Evolutionary conservation across 2,797 vertebrate genomes (phyloP).

Genomic region (Salmo trutta): DNA sequence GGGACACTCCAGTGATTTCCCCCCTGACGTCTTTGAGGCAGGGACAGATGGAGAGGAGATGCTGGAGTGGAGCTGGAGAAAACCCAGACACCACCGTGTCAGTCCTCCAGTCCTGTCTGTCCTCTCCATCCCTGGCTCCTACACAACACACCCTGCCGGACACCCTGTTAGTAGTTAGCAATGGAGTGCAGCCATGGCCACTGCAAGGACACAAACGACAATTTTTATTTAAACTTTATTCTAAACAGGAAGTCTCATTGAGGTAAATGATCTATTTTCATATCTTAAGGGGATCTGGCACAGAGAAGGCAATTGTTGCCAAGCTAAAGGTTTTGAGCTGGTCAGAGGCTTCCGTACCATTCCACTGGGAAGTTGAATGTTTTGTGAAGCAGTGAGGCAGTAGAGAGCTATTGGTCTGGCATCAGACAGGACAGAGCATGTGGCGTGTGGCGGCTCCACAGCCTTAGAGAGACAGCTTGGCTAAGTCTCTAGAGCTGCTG

Average conservation of each 20-base stretch:
- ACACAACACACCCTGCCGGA: constrained; percentile 59
- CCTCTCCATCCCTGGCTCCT: constrained; percentile 47
- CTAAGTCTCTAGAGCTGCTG: constrained; percentile 6
- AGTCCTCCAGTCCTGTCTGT: constrained; percentile 50
- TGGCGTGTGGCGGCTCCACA: constrained; percentile 15
- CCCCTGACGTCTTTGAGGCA: constrained; percentile 45
- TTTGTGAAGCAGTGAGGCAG: constrained; percentile 12
- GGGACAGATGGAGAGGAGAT: constrained; percentile 74
- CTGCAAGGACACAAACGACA: constrained; percentile 59
- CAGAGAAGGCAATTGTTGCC: constrained; percentile 45
- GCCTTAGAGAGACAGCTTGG: constrained; percentile 2
- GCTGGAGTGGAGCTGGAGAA: constrained; percentile 63
- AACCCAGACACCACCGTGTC: constrained; percentile 61
- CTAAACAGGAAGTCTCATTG: constrained; percentile 51
- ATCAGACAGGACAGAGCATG: neutral
- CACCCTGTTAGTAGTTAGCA: constrained; percentile 58
- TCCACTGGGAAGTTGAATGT: neutral
- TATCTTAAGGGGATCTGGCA: constrained; percentile 8
- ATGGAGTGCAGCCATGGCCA: constrained; percentile 48
- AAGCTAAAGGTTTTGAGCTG: constrained; percentile 25
- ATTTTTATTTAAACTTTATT: constrained; percentile 74
- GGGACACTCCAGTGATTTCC: constrained; percentile 52
- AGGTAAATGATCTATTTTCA: constrained; percentile 48
- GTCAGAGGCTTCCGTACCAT: constrained; percentile 13
- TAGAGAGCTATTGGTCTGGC: neutral